Base-by-base conservation (phyloP, 1,140 invertebrate genomes). In the Trachymyrmex cornetzi region DNA sequence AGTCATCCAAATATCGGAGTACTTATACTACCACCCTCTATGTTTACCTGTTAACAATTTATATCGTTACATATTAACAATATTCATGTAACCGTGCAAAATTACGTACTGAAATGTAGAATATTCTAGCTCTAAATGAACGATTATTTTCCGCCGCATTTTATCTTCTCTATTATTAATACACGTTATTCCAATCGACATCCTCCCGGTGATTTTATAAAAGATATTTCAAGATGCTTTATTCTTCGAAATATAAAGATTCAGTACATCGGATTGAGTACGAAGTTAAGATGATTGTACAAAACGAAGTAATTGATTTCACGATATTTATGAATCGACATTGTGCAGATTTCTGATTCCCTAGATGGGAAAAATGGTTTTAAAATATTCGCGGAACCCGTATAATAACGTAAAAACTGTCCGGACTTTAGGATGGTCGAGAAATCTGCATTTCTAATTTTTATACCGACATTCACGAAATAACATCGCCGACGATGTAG, bases 361-460 rank as follows among this genome's bases (percentile, higher is more conserved):
- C 22, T 16, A 22, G 19, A 44, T 4, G 12, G 24, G 24, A 74
- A 7, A 84, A 75, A 84, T 84, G 27, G 14, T 50, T 50, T 34
- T 84, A 61, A 71, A 84, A 84, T 84, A 84, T 84, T 84, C 69
- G 55, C 14, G 38, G 53, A 57, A 71, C 22, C 11, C 64, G 64
- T 69, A 57, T 71, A 81, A 84, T 48, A 57, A 44, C 55, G 44
- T 61, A 61, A 84, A 84, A 84, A 84, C 57, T 75, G 16, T 22
- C 24, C 24, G 69, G 44, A 63, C 80, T 75, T 84, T 22, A 75
- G 69, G 69, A 61, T 34, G 64, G 22, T 57, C 22, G 50, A 71
- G 55, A 44, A 84, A 84, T 84, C 27, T 75, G 67, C 80, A 84
- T 84, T 84, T 84, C 80, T 84, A 84, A 84, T 84, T 84, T 84